Base-by-base conservation (phyloP, 2,113 vertebrate species). In the cattle (Bos taurus) region DNA sequence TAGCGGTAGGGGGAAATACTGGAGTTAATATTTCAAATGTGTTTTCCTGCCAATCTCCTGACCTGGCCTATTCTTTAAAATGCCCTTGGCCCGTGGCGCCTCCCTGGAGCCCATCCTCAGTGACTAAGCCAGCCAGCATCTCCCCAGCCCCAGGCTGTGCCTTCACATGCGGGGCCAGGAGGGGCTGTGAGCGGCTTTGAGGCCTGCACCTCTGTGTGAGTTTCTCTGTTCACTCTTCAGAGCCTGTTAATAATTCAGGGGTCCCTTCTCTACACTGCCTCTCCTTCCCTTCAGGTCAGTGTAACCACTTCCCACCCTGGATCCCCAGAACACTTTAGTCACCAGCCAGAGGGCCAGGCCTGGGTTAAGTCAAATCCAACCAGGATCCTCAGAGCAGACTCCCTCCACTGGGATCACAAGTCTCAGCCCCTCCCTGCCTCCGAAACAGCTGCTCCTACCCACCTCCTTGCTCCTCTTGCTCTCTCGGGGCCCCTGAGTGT, bases 361-460 rank as follows among this genome's bases (percentile, higher is more conserved):
- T 12, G 13, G 54, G 74, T 78, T 16, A 87, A 52, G 25, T 85
- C 28, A 57, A 74, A 40, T 60, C 25, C 40, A 60, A n/a, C 67
- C 4, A 6, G n/a, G 30, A n/a, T 4, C 82, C 85, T 80, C 26
- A 8, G 56, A 80, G 52, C 54, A n/a, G 48, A 54, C 9, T 52
- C 57, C 30, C 11, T 21, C 17, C 36, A 21, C 23, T 2, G 71
- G n/a, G 43, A 36, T 78, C 50, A 50, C 54, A 52, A 1, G 0
- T 3, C 25, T 50, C 17, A 43, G 57, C 21, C 26, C 9, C 2
- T 30, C 28, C 50, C 52, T 30, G 46, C 40, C 52, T 10, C 87
- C 0, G 5, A 40, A 40, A 8, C 3, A 40, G 7, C 62, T 17
- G 33, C 8, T 71, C 67, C n/a, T 1, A 6, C 5, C n/a, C 8